phyloP scores from a whole-genome alignment of 2,888 invertebrate species.

The Hypercompe scribonia region DNA sequence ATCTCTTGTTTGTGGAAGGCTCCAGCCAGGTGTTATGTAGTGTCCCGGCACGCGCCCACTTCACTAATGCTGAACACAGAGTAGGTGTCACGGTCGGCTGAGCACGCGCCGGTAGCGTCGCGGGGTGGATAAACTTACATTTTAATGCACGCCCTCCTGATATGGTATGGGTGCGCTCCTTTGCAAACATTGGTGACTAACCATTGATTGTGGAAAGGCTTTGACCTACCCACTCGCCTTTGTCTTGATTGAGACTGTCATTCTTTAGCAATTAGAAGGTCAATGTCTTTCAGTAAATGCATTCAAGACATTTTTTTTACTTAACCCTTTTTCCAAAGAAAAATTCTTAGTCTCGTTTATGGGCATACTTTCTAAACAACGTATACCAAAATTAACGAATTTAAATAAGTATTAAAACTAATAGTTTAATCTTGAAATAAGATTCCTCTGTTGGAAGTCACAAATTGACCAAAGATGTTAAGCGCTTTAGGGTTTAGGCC shows the following conservation, averaged over 20 bases:
- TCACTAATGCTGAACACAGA: conserved; percentile 64
- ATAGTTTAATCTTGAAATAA: not conserved
- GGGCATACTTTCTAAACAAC: too few relatives aligned
- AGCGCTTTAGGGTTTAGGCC: not conserved
- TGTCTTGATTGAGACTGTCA: not conserved
- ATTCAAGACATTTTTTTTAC: not conserved
- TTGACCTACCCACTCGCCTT: conserved; percentile 29
- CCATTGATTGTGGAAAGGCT: conserved; percentile 30
- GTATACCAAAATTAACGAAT: too few relatives aligned
- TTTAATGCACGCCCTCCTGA: conserved; percentile 49
- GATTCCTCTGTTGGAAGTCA: not conserved
- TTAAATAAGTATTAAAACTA: too few relatives aligned
- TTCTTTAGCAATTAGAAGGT: not conserved
- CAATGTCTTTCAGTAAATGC: not conserved
- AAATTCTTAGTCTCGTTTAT: not conserved
- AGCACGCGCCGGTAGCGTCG: conserved; percentile 64
- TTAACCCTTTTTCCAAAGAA: not conserved
- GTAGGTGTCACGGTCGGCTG: conserved; percentile 68
- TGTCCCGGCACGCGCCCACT: conserved; percentile 67
- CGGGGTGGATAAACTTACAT: conserved; percentile 75
- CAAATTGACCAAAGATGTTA: not conserved
- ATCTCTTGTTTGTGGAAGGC: not conserved
- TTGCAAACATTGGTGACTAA: conserved; percentile 47
- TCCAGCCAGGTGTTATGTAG: conserved; percentile 55
- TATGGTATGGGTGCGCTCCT: conserved; percentile 41